Evolutionary conservation across 30 jellyfish, hydroid and myxozoan species (phyloP).

Genomic region (Phacellophora camtschatica): DNA sequence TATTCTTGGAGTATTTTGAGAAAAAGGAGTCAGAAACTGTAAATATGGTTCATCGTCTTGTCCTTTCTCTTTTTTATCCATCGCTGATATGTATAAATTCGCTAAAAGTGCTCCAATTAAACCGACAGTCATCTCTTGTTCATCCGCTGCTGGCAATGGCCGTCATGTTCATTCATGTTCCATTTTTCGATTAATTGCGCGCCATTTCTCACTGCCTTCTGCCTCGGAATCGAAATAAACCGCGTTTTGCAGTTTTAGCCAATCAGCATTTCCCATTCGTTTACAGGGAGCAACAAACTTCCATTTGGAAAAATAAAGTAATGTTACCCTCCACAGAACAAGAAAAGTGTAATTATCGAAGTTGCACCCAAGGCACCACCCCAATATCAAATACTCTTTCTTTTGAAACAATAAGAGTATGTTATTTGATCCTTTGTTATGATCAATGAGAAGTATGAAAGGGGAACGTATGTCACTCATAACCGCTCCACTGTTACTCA

Average conservation of each 20-base stretch:
- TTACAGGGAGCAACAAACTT: conserved; percentile 58
- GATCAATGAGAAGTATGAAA: background rate
- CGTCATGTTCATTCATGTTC: too few species aligned
- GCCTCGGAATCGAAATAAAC: conserved; percentile 74
- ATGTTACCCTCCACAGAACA: too few species aligned
- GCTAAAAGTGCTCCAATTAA: background rate
- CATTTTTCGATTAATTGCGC: conserved; percentile 9
- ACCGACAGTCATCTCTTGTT: background rate
- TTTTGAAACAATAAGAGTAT: too few species aligned
- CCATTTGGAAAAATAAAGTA: background rate
- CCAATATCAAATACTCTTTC: too few species aligned
- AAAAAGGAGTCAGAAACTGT: conserved; percentile 11
- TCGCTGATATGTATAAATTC: background rate
- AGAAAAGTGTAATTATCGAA: too few species aligned
- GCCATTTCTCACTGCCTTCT: conserved; percentile 47
- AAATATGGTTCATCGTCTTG: background rate
- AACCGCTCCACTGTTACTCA: background rate
- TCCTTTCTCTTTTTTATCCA: conserved; percentile 27
- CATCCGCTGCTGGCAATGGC: background rate
- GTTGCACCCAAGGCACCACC: too few species aligned
- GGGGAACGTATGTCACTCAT: background rate
- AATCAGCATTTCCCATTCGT: background rate
- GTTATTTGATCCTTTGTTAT: too few species aligned
- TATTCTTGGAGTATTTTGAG: conserved; percentile 46
- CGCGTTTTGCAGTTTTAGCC: conserved; percentile 41